phyloP scores from a whole-genome alignment of 2,113 vertebrate genomes.

The Brienomyrus brachyistius region DNA sequence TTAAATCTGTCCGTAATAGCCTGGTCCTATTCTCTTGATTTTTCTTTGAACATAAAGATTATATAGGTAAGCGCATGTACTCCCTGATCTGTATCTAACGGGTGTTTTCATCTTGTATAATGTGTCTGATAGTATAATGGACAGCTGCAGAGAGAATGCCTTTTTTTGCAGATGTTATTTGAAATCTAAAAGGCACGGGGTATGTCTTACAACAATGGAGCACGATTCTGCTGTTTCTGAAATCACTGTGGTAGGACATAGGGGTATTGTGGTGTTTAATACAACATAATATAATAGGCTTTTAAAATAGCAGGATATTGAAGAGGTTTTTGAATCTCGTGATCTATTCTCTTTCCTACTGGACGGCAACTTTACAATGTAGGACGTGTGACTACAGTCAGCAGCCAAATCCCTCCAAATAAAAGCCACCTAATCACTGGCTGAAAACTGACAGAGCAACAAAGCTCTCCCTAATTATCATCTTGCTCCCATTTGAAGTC shows the following conservation, averaged over 20 bases:
- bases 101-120: background rate
- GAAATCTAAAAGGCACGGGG: background rate
- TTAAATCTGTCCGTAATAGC: background rate
- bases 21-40: background rate
- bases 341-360: conserved; percentile 29
- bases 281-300: background rate
- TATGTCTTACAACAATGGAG: background rate
- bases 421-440: conserved; percentile 56
- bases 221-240: background rate
- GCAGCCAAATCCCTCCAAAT: conserved; percentile 40
- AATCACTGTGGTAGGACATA: background rate
- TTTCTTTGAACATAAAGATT: background rate
- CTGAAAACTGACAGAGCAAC: conserved; percentile 56
- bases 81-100: background rate
- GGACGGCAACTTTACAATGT: conserved; percentile 35
- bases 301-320: background rate
- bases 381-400: conserved; percentile 43
- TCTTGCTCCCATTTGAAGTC: conserved; percentile 41
- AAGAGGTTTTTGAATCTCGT: background rate
- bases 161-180: background rate
- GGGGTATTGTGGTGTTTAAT: conserved; percentile 1
- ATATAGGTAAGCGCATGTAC: background rate
- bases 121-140: background rate
- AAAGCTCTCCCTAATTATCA: conserved; percentile 61
- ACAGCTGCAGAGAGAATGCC: background rate